Percentiles rank a stretch among this genome's conserved stretches.
These are phyloP conservation scores for Temnothorax curvispinosus DNA, from an alignment of 1,140 invertebrate species.

Conservation along the genomic window DNA sequence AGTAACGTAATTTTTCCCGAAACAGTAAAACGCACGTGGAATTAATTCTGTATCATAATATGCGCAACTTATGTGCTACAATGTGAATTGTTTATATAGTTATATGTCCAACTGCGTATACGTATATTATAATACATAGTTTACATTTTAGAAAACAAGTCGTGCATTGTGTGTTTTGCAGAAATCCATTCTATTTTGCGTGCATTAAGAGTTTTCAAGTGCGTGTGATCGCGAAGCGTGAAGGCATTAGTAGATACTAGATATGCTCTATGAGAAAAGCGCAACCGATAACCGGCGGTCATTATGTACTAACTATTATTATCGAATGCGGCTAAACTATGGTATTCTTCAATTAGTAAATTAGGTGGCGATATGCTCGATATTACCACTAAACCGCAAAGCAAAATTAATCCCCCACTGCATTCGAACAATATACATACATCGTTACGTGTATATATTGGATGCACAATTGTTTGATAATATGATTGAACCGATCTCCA, in stretches of 20 bases:
- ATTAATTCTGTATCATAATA: not conserved
- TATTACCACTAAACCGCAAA: constrained; percentile 59
- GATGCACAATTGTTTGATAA: constrained; percentile 58
- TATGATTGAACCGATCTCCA: constrained; percentile 60
- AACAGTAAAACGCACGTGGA: not conserved
- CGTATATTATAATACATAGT: too few species aligned
- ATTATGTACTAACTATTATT: constrained; percentile 25
- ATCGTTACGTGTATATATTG: constrained; percentile 47
- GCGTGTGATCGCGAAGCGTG: constrained; percentile 2
- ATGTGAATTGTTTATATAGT: not conserved
- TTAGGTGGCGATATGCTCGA: constrained; percentile 65
- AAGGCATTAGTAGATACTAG: not conserved
- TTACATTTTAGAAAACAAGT: constrained; percentile 4
- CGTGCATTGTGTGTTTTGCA: not conserved
- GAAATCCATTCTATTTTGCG: constrained; percentile 7
- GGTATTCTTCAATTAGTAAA: constrained; percentile 64
- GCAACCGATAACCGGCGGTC: not conserved
- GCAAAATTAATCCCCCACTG: constrained; percentile 70
- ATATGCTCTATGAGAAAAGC: not conserved
- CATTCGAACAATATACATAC: constrained; percentile 57
- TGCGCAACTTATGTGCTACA: not conserved
- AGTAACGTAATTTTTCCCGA: not conserved
- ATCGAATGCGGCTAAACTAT: constrained; percentile 36
- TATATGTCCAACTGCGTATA: not conserved
- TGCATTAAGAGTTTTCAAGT: not conserved